Evolutionary conservation across 1,140 invertebrate species (phyloP).

Genomic region (Drosophila azteca): DNA sequence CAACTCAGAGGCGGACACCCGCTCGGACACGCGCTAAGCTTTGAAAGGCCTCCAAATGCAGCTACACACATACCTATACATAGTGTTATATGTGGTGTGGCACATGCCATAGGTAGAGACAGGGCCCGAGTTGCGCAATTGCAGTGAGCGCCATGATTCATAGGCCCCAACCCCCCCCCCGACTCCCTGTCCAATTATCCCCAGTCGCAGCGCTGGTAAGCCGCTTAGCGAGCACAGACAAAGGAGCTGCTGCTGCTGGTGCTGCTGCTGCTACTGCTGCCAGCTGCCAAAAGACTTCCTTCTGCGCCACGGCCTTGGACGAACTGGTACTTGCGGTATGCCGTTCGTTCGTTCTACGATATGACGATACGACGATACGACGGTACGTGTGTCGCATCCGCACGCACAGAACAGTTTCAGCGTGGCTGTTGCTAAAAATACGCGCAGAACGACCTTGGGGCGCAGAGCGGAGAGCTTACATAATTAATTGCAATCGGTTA

Average conservation of each 20-base stretch:
- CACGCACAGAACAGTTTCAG: conserved; percentile 73
- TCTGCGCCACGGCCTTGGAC: conserved; percentile 65
- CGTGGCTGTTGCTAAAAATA: conserved; percentile 69
- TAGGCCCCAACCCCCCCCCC: conserved; percentile 17
- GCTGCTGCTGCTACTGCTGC: no score
- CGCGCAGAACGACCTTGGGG: conserved; percentile 47
- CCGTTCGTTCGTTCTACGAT: conserved; percentile 23
- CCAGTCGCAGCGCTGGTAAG: conserved; percentile 36
- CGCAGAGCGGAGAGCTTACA: conserved; percentile 47
- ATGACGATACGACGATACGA: conserved; percentile 2
- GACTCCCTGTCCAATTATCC: conserved; percentile 45
- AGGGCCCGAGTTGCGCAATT: conserved; percentile 60
- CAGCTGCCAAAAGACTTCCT: conserved; percentile 57
- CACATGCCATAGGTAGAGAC: conserved; percentile 50
- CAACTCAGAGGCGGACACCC: neutral
- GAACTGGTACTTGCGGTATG: conserved; percentile 3
- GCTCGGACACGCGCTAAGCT: conserved; percentile 35
- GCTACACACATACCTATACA: neutral
- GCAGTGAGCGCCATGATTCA: conserved; percentile 57
- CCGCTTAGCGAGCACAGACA: conserved; percentile 61
- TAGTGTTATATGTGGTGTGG: conserved; percentile 32
- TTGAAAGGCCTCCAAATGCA: conserved; percentile 55
- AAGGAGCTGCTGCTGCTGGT: conserved; percentile 20
- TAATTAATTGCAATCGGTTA: conserved; percentile 72
- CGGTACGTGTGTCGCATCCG: conserved; percentile 1